A percentile compares a stretch with the other conserved stretches of the same genome.
phyloP scores from a whole-genome alignment of 2,888 invertebrate species.

The Syrphus vitripennis region DNA sequence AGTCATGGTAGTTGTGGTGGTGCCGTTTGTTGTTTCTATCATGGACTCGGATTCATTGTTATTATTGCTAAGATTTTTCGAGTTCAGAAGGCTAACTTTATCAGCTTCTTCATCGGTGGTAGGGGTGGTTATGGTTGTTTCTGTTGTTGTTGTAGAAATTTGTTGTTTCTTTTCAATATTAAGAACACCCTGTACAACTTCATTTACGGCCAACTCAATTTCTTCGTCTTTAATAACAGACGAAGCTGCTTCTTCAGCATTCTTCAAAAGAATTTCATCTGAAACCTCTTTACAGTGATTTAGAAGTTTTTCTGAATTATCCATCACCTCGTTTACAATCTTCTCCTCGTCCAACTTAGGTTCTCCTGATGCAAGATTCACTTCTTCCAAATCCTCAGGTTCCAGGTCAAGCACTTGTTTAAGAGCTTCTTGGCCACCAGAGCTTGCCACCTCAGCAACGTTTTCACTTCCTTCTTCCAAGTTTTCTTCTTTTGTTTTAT shows the following conservation, averaged over 20 bases:
- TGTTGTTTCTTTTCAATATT: conserved; percentile 80
- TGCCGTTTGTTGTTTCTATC: conserved; percentile 45
- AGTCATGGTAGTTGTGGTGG: conserved; percentile 70
- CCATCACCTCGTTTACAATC: conserved; percentile 82
- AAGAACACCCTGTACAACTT: conserved; percentile 82
- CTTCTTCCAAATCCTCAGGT: conserved; percentile 76
- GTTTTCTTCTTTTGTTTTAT: conserved; percentile 39
- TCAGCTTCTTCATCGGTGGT: conserved; percentile 71
- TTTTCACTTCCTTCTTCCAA: conserved; percentile 11
- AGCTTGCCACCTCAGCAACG: conserved; percentile 73
- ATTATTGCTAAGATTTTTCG: conserved; percentile 78
- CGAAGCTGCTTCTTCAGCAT: conserved; percentile 75
- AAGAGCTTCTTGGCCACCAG: conserved; percentile 77
- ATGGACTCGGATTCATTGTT: conserved; percentile 68
- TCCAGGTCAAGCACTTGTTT: conserved; percentile 81
- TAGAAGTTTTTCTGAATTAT: conserved; percentile 82
- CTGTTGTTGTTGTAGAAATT: conserved; percentile 26
- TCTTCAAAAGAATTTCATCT: conserved; percentile 76
- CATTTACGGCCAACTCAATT: conserved; percentile 82
- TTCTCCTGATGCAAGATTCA: conserved; percentile 75
- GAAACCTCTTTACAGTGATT: conserved; percentile 80
- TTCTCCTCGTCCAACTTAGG: conserved; percentile 80
- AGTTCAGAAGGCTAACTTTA: conserved; percentile 77
- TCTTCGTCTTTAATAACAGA: conserved; percentile 83
- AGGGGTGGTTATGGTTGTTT: conserved; percentile 47